Conservation (phyloP, 2,888 invertebrate genomes). For the Tetheella fluctuosa region DNA sequence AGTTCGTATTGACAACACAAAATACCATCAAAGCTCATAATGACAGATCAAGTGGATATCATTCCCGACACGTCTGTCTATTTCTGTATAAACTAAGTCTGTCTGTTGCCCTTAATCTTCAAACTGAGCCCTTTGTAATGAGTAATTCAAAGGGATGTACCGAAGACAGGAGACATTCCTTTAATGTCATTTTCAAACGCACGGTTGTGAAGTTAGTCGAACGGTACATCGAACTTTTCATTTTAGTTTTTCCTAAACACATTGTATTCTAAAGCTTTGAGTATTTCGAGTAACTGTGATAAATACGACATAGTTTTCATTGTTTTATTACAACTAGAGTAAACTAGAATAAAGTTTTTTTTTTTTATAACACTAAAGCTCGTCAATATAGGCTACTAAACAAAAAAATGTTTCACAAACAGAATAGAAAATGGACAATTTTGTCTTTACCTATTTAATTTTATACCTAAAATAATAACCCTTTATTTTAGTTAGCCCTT, state of each 20-base stretch:
- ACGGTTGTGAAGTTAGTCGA: background rate
- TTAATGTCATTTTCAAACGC: background rate
- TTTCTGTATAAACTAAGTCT: constrained; percentile 6
- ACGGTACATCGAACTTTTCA: background rate
- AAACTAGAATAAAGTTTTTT: too few relatives aligned
- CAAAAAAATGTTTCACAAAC: too few relatives aligned
- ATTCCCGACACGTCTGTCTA: background rate
- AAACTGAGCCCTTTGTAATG: constrained; percentile 16
- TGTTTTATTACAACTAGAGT: too few relatives aligned
- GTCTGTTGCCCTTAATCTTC: constrained; percentile 15
- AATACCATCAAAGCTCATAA: background rate
- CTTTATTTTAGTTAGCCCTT: too few relatives aligned
- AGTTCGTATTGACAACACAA: background rate
- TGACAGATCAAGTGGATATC: constrained; percentile 5
- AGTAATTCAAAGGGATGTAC: constrained; percentile 21
- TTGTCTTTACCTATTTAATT: too few relatives aligned
- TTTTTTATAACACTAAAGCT: too few relatives aligned
- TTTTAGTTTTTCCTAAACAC: background rate
- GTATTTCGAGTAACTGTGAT: too few relatives aligned
- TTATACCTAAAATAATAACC: too few relatives aligned
- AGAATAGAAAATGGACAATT: too few relatives aligned
- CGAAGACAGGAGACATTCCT: constrained; percentile 1
- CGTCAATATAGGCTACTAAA: too few relatives aligned
- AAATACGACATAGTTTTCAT: too few relatives aligned
- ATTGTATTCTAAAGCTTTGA: too few relatives aligned